Base-by-base conservation (phyloP, 2,797 vertebrate species). In the Etheostoma nigrum region DNA sequence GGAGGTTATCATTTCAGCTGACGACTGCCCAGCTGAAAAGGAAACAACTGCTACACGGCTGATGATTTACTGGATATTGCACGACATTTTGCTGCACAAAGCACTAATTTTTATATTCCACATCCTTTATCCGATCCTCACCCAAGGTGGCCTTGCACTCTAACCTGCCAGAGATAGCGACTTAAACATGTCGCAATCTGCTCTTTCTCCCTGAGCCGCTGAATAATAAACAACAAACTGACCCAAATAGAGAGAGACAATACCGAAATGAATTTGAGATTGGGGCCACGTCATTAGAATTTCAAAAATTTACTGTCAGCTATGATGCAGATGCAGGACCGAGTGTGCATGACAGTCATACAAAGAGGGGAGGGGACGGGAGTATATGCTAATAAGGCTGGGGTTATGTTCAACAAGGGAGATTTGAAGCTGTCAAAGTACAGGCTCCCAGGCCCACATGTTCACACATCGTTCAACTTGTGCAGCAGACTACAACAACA, bases 211-310 rank as follows among this genome's bases (percentile, higher is more conserved):
- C 80, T 49, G 88, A 88, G 86, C 83, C 23, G 48, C 71, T 30
- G 57, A 36, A 81, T 85, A 89, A 82, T 72, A 88, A 91, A 88
- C 67, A 67, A 64, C 74, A 76, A 88, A 91, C 67, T 90, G 89
- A 91, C 91, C 91, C 87, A 92, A 90, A 93, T 91, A 83, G 49
- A 75, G n/a, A 72, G 82, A 80, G 86, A 92, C 88, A 90, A 87
- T 88, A 72, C 86, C 40, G 10, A 88, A 89, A 93, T 85, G 76
- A 85, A 84, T 85, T 67, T 67, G 67, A 84, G 90, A 93, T 86
- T 64, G 84, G 67, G 76, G 61, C 76, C 30, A 81, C 72, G 59
- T 89, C 83, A 91, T 93, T 91, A 84, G 84, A 92, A 89, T 92
- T 82, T 86, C 86, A 89, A 82, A 90, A 91, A 82, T 79, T 67